Conservation (phyloP, 2,797 vertebrate species). For the Melanotaenia boesemani region DNA sequence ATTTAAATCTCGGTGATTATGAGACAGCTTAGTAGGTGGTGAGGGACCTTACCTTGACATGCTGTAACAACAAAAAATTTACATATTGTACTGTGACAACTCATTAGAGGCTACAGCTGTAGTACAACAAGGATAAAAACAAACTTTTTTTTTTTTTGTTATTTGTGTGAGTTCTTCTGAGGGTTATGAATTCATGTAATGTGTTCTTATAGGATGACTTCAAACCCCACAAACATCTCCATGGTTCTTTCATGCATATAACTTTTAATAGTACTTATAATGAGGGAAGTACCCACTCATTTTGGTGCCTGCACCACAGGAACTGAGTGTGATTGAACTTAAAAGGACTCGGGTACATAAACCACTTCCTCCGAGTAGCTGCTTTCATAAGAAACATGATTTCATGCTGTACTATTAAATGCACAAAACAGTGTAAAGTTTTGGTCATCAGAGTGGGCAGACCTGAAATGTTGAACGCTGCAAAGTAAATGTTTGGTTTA, state of each 20-base stretch:
- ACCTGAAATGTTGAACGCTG: background rate
- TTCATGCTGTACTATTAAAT: background rate
- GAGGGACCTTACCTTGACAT: conserved; percentile 31
- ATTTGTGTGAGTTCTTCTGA: background rate
- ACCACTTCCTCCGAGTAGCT: background rate
- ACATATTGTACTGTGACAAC: conserved; percentile 40
- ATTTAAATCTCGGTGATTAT: conserved; percentile 19
- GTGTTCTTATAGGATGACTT: background rate
- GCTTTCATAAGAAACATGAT: background rate
- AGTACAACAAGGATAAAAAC: conserved; percentile 37
- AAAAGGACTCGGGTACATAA: background rate
- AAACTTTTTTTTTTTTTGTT: conserved; percentile 3
- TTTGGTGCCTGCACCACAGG: background rate
- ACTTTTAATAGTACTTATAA: background rate
- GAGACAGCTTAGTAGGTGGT: conserved; percentile 14
- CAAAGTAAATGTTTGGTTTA: background rate
- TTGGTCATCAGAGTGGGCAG: background rate
- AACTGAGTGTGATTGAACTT: background rate
- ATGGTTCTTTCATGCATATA: background rate
- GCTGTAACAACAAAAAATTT: conserved; percentile 29
- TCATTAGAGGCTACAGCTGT: conserved; percentile 39
- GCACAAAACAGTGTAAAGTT: background rate
- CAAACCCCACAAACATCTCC: background rate
- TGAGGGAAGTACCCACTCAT: background rate
- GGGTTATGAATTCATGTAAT: background rate